These are phyloP conservation scores for Tenthredo scrophulariae DNA, from an alignment of 2,888 invertebrate species.

Conservation along the genomic window DNA sequence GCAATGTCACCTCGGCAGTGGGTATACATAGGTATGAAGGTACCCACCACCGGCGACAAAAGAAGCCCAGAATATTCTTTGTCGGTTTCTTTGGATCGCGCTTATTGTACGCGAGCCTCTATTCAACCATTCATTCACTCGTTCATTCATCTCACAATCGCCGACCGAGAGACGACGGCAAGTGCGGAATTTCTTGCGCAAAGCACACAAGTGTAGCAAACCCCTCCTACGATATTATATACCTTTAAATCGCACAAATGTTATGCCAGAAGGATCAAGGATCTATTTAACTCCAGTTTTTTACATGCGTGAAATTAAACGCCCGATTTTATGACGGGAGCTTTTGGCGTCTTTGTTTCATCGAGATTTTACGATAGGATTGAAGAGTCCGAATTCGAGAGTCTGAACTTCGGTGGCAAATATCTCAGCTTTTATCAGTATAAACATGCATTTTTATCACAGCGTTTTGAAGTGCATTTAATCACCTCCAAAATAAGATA, in stretches of 20 bases:
- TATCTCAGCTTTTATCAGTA: not conserved
- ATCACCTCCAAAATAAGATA: not conserved
- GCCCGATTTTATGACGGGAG: no score
- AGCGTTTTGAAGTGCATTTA: not conserved
- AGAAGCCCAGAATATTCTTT: slow-evolving; percentile 69
- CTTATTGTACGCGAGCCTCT: slow-evolving; percentile 32
- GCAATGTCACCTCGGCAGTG: slow-evolving; percentile 72
- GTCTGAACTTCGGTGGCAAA: not conserved
- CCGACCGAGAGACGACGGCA: slow-evolving; percentile 65
- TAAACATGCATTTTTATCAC: fast-evolving
- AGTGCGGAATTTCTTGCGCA: slow-evolving; percentile 76
- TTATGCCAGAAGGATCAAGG: not conserved
- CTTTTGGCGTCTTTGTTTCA: no score
- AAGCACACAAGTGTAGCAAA: slow-evolving; percentile 72
- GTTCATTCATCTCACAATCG: slow-evolving; percentile 44
- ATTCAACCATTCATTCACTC: slow-evolving; percentile 48
- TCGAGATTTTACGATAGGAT: no score
- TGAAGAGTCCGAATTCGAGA: not conserved
- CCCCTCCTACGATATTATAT: not conserved
- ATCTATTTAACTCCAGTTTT: not conserved
- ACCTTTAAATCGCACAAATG: not conserved
- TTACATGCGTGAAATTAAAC: not conserved
- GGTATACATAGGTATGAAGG: slow-evolving; percentile 35
- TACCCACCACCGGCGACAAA: slow-evolving; percentile 66
- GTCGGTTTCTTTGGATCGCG: slow-evolving; percentile 72